Evolutionary conservation across 2,797 vertebrate species (phyloP), one percentile per base, ranked within the genome.

Genomic region (Bovichtus variegatus): DNA sequence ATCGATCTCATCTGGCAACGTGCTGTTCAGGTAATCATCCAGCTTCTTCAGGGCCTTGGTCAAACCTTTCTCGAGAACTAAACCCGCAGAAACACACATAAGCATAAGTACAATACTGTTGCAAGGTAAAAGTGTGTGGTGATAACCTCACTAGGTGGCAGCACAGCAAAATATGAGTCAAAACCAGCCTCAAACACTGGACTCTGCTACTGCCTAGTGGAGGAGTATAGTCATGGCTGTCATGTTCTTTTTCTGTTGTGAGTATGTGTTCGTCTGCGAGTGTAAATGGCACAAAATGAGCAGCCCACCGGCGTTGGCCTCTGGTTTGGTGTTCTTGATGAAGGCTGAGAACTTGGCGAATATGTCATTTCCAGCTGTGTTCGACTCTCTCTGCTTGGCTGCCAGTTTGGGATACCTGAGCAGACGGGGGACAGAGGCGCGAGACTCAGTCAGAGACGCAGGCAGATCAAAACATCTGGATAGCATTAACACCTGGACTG

Each of bases 261-360:
- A 36, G 60, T 62, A 49, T 34, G 58, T 72, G 72, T 70, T 55
- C 3, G 57, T 40, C 19, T 31, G 57, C 18, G 76, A 57, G 76
- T 71, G 43, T 70, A 63, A 76, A 78, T 62, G 59, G 73, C 60
- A 64, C 16, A 70, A 78, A 84, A 51, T 40, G 85, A 93, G 88
- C 70, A 71, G 94, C 97, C 96, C 92, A 99, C 98, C 96, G 2
- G 94, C 90, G 69, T 99, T 99, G 91, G 96, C 95, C 77, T 97
- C 97, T 71, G 95, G 94, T 78, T 94, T 97, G 62, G 96, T 99
- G 93, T 99, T 99, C 89, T 99, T 99, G 88, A 99, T 97, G 86
- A 96, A 99, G 4, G 98, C 97, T 3, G 98, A 99, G 93, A 99
- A 99, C 93, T 97, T 99, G 89, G 97, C 96, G 51, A 99, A 99